Percentiles rank a stretch among this genome's conserved stretches.
These are phyloP conservation scores for Drosophila mojavensis DNA, from an alignment of 1,140 invertebrate genomes.

Conservation along the genomic window DNA sequence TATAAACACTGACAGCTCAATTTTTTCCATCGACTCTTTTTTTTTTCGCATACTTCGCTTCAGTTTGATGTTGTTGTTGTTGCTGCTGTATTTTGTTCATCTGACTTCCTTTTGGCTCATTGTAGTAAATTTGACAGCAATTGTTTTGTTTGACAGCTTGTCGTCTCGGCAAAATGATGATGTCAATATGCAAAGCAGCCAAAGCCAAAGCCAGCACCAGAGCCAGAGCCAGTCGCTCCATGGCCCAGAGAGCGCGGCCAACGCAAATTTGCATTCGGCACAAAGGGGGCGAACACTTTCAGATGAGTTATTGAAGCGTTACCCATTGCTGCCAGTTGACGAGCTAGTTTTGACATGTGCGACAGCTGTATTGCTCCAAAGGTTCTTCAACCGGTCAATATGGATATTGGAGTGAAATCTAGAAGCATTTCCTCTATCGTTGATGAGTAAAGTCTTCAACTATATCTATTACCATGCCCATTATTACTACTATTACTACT, in stretches of 20 bases:
- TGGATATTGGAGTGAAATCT: neutral
- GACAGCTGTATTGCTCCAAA: neutral
- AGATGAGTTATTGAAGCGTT: conserved; percentile 48
- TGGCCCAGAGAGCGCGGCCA: conserved; percentile 25
- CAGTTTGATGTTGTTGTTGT: neutral
- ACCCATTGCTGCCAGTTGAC: conserved; percentile 32
- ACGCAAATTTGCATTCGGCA: conserved; percentile 37
- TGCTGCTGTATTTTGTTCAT: conserved; percentile 10
- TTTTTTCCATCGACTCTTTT: conserved; percentile 48
- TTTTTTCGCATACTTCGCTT: conserved; percentile 9
- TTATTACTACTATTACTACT: too few relatives aligned
- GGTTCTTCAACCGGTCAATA: neutral
- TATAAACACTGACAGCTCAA: conserved; percentile 73
- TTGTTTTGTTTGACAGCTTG: conserved; percentile 83
- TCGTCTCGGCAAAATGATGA: conserved; percentile 77
- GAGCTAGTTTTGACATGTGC: conserved; percentile 41
- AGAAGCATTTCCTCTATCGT: too few relatives aligned
- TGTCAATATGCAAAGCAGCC: conserved; percentile 79
- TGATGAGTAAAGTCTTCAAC: too few relatives aligned
- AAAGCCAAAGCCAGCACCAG: too few relatives aligned
- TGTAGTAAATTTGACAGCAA: conserved; percentile 82
- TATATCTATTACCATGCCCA: too few relatives aligned
- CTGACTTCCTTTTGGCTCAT: conserved; percentile 41
- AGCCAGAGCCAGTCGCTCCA: neutral
- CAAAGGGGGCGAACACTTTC: conserved; percentile 32